phyloP scores from a whole-genome alignment of 2,797 vertebrate species.

The Borostomias antarcticus region DNA sequence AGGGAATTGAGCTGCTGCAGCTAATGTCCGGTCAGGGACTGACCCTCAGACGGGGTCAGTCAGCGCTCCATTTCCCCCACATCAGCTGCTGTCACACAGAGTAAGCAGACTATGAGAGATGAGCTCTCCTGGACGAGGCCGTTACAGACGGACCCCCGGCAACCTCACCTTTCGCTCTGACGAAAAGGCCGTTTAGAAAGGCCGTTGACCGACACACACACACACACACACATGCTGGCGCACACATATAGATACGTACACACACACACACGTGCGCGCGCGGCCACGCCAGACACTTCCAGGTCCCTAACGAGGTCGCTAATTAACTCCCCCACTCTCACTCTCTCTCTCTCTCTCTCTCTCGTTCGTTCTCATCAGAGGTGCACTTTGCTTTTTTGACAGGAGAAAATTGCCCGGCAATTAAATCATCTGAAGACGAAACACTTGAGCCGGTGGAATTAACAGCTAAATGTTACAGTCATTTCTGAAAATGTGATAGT shows the following conservation, averaged over 20 bases:
- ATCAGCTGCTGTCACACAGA: not conserved
- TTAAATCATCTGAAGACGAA: conserved; percentile 83
- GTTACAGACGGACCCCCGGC: too few relatives aligned
- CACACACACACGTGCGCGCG: conserved; percentile 41
- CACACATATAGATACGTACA: conserved; percentile 3
- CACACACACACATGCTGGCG: conserved; percentile 35
- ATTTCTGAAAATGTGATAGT: conserved; percentile 64
- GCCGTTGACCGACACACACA: conserved; percentile 14
- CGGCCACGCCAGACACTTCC: conserved; percentile 70
- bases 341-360: too few relatives aligned
- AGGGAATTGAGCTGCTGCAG: too few relatives aligned
- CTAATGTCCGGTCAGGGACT: too few relatives aligned
- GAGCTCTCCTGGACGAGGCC: not conserved
- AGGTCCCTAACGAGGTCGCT: conserved; percentile 83
- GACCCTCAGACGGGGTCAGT: too few relatives aligned
- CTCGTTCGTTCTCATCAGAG: conserved; percentile 76
- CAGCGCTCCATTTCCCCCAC: not conserved
- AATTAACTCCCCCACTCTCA: conserved; percentile 83
- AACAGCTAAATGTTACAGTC: conserved; percentile 79
- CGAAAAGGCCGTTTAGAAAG: not conserved
- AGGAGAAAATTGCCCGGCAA: conserved; percentile 82
- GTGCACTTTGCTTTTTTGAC: conserved; percentile 80
- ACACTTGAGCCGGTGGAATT: conserved; percentile 80
- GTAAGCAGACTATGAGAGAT: not conserved
- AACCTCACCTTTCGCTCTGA: not conserved